Conservation (phyloP, 2,113 vertebrate genomes). For the Pao palembangensis region DNA sequence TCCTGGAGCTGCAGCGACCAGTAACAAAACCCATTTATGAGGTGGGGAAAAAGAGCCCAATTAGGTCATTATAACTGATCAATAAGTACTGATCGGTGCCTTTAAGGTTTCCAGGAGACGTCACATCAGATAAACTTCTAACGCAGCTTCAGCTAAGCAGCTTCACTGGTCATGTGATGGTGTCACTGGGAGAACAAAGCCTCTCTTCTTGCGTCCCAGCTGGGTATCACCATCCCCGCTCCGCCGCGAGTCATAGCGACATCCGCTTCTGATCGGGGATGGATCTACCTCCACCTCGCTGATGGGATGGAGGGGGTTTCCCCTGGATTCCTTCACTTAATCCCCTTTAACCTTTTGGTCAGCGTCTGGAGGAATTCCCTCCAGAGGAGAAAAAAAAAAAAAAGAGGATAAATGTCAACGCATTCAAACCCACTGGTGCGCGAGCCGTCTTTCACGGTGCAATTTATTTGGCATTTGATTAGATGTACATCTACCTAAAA, state of each 20-base stretch:
- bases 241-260: conserved; percentile 39
- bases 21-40: conserved; percentile 60
- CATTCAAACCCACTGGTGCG: conserved; percentile 37
- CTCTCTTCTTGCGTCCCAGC: conserved; percentile 46
- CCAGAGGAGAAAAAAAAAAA: conserved; percentile 6
- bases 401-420: conserved; percentile 38
- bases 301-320: conserved; percentile 34
- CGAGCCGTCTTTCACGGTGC: conserved; percentile 76
- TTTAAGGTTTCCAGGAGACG: no score
- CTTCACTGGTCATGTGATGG: conserved; percentile 30
- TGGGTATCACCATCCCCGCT: conserved; percentile 48
- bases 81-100: background rate
- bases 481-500: conserved; percentile 86
- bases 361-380: conserved; percentile 41
- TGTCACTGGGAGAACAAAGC: conserved; percentile 59
- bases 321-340: conserved; percentile 40
- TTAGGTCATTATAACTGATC: conserved; percentile 22
- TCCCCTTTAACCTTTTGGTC: conserved; percentile 56
- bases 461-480: conserved; percentile 98
- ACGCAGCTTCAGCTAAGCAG: background rate
- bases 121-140: conserved; percentile 1
- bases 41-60: conserved; percentile 22
- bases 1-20: conserved; percentile 25
- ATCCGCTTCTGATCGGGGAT: conserved; percentile 26
- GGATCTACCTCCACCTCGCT: conserved; percentile 9